Conservation (phyloP, 2,888 invertebrate species). For the Apeira syringaria region DNA sequence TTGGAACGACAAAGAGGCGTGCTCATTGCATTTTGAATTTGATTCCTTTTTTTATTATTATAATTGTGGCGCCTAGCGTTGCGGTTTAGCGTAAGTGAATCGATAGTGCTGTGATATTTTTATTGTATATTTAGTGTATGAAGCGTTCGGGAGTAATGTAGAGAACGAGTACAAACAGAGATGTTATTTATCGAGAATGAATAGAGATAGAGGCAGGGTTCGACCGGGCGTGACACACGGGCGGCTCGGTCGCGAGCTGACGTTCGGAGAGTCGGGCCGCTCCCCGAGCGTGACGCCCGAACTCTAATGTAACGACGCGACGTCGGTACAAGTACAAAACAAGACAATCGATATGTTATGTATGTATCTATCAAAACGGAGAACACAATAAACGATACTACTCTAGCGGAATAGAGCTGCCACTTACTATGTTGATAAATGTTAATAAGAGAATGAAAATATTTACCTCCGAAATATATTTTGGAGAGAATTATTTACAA, state of each 20-base stretch:
- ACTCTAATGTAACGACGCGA: conserved; percentile 34
- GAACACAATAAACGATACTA: conserved; percentile 41
- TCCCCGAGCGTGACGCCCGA: too few species aligned
- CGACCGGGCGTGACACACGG: too few species aligned
- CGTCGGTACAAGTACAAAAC: conserved; percentile 39
- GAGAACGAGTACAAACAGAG: conserved; percentile 74
- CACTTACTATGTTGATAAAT: conserved; percentile 59
- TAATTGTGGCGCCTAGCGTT: conserved; percentile 68
- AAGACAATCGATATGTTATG: conserved; percentile 25
- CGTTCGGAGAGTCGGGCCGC: too few species aligned
- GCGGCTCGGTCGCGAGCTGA: too few species aligned
- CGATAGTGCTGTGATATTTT: conserved; percentile 84
- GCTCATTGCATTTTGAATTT: conserved; percentile 69
- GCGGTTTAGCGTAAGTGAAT: conserved; percentile 78
- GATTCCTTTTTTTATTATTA: conserved; percentile 67
- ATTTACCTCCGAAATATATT: conserved; percentile 79
- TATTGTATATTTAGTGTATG: conserved; percentile 78
- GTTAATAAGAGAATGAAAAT: conserved; percentile 56
- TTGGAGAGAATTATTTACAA: conserved; percentile 82
- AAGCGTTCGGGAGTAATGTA: conserved; percentile 64
- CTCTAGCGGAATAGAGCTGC: conserved; percentile 53
- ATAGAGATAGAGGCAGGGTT: conserved; percentile 24
- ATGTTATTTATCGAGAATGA: conserved; percentile 53
- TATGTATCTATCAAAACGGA: too few species aligned
- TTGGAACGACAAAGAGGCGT: conserved; percentile 46